Conservation (phyloP, 2,113 vertebrate genomes). For the Sapajus apella region DNA sequence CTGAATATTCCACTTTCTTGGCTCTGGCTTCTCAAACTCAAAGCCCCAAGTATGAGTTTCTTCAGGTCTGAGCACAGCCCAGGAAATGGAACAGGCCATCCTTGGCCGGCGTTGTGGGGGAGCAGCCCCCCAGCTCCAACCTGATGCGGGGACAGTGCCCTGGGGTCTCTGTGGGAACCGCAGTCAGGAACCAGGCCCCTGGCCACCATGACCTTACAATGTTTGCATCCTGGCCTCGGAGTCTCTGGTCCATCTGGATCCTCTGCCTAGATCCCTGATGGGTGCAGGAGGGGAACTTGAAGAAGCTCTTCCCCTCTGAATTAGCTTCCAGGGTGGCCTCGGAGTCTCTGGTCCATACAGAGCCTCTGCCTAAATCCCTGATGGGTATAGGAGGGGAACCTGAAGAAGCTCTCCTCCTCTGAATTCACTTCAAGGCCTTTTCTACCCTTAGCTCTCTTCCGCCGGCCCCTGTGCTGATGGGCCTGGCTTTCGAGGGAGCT, state of each 20-base stretch:
- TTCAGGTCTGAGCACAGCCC: background rate
- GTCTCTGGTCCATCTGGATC: background rate
- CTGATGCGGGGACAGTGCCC: background rate
- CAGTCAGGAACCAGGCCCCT: background rate
- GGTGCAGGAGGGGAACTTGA: background rate
- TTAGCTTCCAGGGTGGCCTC: no score
- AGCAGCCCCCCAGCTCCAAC: background rate
- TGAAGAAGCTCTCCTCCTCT: background rate
- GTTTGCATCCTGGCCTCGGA: background rate
- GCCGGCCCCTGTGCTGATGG: background rate
- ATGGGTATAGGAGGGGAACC: background rate
- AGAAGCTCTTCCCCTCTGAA: background rate
- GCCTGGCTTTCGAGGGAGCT: background rate
- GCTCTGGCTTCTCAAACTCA: background rate
- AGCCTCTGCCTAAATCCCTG: background rate
- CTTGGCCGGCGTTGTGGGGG: background rate
- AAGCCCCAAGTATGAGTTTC: no score
- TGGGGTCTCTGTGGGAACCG: background rate
- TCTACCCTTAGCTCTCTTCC: no score
- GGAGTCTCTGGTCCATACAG: background rate
- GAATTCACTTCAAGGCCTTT: no score
- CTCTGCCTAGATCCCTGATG: background rate
- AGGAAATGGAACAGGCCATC: background rate
- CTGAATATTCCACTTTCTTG: background rate
- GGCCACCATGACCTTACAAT: background rate